These are phyloP conservation scores for Calliopum simillimum DNA, from an alignment of 2,888 invertebrate genomes.

Conservation along the genomic window DNA sequence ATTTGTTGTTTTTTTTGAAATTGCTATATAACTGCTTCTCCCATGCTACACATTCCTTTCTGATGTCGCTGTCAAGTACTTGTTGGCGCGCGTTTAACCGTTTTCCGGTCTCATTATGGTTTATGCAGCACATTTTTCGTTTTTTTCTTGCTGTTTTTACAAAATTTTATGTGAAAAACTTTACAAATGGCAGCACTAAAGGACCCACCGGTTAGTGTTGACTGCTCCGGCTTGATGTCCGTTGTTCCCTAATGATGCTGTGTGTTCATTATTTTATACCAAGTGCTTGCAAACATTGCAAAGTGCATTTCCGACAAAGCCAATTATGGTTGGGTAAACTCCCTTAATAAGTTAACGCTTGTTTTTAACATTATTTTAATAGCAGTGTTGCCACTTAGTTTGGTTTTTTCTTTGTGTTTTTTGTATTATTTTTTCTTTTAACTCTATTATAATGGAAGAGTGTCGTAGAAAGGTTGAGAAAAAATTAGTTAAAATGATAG, in stretches of 20 bases:
- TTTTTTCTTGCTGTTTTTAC: conserved; percentile 5
- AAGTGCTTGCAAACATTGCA: conserved; percentile 22
- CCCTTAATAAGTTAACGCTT: neutral
- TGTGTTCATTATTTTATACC: neutral
- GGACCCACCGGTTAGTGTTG: neutral
- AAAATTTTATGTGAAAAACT: neutral
- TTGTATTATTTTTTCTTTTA: too few species aligned
- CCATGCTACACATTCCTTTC: neutral
- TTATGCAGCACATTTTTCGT: conserved; percentile 24
- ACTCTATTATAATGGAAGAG: too few species aligned
- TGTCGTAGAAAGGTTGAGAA: too few species aligned
- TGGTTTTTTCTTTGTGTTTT: neutral
- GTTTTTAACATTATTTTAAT: conserved; percentile 23
- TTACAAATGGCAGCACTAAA: neutral
- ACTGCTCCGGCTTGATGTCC: neutral
- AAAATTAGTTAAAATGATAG: too few species aligned
- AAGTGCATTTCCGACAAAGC: conserved; percentile 41
- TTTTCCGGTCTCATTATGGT: conserved; percentile 41
- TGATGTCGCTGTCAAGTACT: neutral
- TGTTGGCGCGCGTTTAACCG: conserved; percentile 30
- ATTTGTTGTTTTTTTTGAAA: too few species aligned
- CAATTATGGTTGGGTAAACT: conserved; percentile 28
- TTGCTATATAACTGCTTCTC: too few species aligned
- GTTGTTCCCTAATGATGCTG: neutral
- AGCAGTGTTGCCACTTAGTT: conserved; percentile 29